Conservation (phyloP, 2,113 vertebrate species). For the Nesoenas mayeri region DNA sequence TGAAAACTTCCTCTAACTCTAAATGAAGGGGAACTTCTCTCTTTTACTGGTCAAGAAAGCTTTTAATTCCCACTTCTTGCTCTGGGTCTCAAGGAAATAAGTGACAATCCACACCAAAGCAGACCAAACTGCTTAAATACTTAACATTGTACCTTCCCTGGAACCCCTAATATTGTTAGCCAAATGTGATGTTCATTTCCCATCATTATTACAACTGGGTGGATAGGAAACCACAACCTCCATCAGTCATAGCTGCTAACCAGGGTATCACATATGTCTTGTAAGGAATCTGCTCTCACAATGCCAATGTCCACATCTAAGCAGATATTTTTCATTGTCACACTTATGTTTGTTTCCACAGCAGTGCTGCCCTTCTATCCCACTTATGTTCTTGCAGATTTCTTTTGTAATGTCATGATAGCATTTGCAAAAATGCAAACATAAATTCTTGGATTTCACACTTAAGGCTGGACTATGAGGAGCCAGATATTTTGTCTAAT, state of each 20-base stretch:
- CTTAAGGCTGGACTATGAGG: background rate
- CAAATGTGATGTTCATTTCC: background rate
- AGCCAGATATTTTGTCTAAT: background rate
- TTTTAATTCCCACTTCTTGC: background rate
- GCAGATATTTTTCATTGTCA: background rate
- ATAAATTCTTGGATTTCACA: background rate
- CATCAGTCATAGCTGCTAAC: background rate
- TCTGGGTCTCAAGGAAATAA: background rate
- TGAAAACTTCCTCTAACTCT: background rate
- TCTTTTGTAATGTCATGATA: background rate
- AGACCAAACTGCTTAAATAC: background rate
- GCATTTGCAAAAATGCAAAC: background rate
- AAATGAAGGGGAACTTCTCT: background rate
- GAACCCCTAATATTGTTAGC: background rate
- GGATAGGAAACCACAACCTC: background rate
- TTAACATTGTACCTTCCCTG: background rate
- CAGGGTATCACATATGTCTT: background rate
- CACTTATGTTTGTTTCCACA: background rate
- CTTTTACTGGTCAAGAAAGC: background rate
- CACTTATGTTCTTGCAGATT: background rate
- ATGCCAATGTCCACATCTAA: background rate
- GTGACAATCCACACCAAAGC: background rate
- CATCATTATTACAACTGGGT: background rate
- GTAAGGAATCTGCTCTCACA: background rate
- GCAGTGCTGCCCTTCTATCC: background rate